A percentile compares a stretch with the other conserved stretches of the same genome.
Conservation (phyloP, 1,140 invertebrate genomes). For the Hypothenemus hampei region DNA sequence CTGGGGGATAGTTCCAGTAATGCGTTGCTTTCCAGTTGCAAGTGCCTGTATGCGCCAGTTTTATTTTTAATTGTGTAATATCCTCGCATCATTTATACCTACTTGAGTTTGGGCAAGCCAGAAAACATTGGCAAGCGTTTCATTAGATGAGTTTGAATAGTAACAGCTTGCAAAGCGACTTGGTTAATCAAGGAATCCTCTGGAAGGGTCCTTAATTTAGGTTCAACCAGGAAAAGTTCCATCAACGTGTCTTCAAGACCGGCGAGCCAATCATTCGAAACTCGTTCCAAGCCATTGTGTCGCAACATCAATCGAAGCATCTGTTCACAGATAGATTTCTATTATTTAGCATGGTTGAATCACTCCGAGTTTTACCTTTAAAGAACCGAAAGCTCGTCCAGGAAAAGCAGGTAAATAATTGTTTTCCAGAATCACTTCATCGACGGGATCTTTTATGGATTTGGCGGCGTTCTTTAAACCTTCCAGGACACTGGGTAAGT, state of each 20-base stretch:
- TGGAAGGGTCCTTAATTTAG: constrained; percentile 69
- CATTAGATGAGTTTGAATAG: constrained; percentile 67
- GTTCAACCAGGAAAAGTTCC: constrained; percentile 80
- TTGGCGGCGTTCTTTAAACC: constrained; percentile 66
- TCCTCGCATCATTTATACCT: too few species aligned
- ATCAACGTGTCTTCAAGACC: constrained; percentile 70
- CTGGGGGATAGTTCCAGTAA: constrained; percentile 64
- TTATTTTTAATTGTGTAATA: too few species aligned
- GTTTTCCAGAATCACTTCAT: constrained; percentile 81
- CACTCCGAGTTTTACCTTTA: constrained; percentile 51
- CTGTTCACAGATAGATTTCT: not conserved
- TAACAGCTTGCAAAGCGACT: constrained; percentile 73
- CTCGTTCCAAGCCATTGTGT: constrained; percentile 74
- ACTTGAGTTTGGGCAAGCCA: constrained; percentile 56
- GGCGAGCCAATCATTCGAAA: constrained; percentile 74
- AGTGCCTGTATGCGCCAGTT: constrained; percentile 41
- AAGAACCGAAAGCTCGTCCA: constrained; percentile 67
- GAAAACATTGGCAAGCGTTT: constrained; percentile 66
- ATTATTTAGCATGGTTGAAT: not conserved
- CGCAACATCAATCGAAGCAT: constrained; percentile 69
- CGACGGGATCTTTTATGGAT: constrained; percentile 64
- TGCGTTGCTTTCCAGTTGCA: constrained; percentile 65
- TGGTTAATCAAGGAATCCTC: constrained; percentile 70
- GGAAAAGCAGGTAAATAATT: constrained; percentile 77
- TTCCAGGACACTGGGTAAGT: constrained; percentile 66